Base-by-base conservation (phyloP, 30 jellyfish, hydroid and myxozoan species). In the Pseudorhiza aurosa region DNA sequence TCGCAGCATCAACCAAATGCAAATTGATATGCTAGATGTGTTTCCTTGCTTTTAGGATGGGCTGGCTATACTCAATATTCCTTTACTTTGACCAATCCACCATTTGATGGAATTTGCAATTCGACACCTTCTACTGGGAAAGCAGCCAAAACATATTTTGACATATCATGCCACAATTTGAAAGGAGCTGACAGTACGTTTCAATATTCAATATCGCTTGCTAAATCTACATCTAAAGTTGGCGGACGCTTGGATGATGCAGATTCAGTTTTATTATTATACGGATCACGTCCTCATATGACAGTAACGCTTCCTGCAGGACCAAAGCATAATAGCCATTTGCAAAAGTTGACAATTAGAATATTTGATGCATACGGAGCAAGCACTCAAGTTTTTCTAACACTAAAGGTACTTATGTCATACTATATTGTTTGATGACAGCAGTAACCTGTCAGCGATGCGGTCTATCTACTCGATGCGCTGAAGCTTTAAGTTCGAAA, bases 351-450 rank as follows among this genome's bases (percentile, higher is more conserved):
- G 81, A 44, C 21, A 35, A 37, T 67, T 42, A 63, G 81, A 11
- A 37, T 67, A 18, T 30, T 50, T 28, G 81, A 67, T 44, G 37
- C 81, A 42, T 67, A 67, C 27, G 81, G 81, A 2, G 81, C 81
- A 4, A 67, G 81, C 27, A 8, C 40, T 18, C 65, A 30, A 7
- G 27, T 42, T 19, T 35, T 35, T 39, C 32, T 67, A 10, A 67
- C 81, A 10, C 44, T 67, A 2, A 46, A 67, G 65, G 81, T 67
- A 67, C n/a, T n/a, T n/a, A n/a, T n/a, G n/a, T n/a, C n/a, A n/a
- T n/a, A n/a, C n/a, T n/a, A n/a, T n/a, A n/a, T n/a, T n/a, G n/a
- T n/a, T n/a, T n/a, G n/a, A n/a, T n/a, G n/a, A n/a, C n/a, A n/a
- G n/a, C n/a, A n/a, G n/a, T n/a, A n/a, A n/a, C n/a, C n/a, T n/a